Conservation (phyloP, 2,888 invertebrate species). For the Cordilura impudica region DNA sequence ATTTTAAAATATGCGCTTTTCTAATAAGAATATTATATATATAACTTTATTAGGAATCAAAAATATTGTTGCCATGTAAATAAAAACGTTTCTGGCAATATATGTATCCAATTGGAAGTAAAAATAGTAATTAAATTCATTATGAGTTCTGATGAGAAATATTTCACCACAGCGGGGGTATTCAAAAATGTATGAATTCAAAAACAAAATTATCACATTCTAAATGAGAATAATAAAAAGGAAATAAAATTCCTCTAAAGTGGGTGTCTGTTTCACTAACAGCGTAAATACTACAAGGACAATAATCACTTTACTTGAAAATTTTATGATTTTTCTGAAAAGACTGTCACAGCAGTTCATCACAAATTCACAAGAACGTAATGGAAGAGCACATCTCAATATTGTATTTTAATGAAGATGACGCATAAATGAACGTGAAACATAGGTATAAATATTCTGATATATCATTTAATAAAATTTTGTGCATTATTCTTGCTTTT, state of each 20-base stretch:
- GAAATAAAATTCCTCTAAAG: not conserved
- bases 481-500: not conserved
- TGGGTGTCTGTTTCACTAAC: not conserved
- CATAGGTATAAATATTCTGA: slow-evolving; percentile 29
- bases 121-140: too few relatives aligned
- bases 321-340: not conserved
- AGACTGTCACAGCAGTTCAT: not conserved
- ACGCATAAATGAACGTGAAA: slow-evolving; percentile 14
- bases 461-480: slow-evolving; percentile 24
- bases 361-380: not conserved
- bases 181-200: too few relatives aligned
- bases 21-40: too few relatives aligned
- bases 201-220: too few relatives aligned
- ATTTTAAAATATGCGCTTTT: too few relatives aligned
- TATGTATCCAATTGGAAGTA: too few relatives aligned
- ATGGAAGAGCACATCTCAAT: not conserved
- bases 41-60: too few relatives aligned
- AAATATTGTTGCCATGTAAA: too few relatives aligned
- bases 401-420: not conserved
- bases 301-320: not conserved
- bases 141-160: too few relatives aligned
- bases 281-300: not conserved
- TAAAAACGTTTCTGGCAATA: too few relatives aligned
- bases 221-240: too few relatives aligned
- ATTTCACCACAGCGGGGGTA: too few relatives aligned